Conservation (phyloP, 2,113 vertebrate species). For the Archilochus colubris region DNA sequence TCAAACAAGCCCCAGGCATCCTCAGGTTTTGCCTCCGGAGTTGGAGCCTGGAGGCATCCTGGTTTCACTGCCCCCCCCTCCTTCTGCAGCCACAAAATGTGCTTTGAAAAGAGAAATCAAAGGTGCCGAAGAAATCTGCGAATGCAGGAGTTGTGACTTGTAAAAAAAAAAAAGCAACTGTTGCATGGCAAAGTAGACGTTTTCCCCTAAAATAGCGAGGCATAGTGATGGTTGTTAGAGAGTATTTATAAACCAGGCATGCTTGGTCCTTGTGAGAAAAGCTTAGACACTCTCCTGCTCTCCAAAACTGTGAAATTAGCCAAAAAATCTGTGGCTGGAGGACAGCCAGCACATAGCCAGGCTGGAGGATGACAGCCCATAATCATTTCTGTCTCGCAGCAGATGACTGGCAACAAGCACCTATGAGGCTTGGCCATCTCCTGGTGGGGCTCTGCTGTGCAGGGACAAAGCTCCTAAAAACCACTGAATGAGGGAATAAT, state of each 20-base stretch:
- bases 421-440: background rate
- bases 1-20: background rate
- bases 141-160: background rate
- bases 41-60: background rate
- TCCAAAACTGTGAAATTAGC: constrained; percentile 7
- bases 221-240: background rate
- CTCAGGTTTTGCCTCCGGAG: background rate
- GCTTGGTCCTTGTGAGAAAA: background rate
- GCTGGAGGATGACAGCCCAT: background rate
- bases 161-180: background rate
- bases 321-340: constrained; percentile 42
- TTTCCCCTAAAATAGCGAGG: background rate
- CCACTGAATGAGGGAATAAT: background rate
- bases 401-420: background rate
- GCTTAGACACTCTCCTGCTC: background rate
- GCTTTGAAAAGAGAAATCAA: background rate
- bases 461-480: background rate
- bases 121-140: background rate
- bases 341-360: constrained; percentile 17
- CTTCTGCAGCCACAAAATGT: background rate
- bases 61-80: background rate
- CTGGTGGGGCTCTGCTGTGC: background rate
- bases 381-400: constrained; percentile 12
- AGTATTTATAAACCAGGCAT: background rate
- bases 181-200: background rate